Evolutionary conservation across 2,888 invertebrate genomes (phyloP), one percentile per base, ranked within the genome.

Genomic region (Agrochola litura): DNA sequence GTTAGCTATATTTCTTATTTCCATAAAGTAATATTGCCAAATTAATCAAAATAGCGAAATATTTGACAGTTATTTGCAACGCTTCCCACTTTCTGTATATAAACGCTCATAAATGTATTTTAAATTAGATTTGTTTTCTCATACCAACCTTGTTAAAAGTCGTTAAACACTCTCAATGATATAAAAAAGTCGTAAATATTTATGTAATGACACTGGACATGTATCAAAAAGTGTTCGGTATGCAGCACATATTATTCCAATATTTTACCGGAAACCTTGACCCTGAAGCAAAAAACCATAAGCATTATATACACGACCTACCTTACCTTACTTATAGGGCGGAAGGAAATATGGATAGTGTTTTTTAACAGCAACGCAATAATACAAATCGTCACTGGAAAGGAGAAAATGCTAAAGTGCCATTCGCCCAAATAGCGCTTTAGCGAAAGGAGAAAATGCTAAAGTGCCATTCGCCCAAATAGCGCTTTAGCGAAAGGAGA

Each of bases 261-360:
- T 60, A 84, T 65, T 61, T 41, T 73, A 61, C 10, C 52, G 25
- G 19, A 10, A 30, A 68, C 69, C 66, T 72, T 81, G 68, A 81
- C 70, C 73, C 6, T 76, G 76, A 68, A 6, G 12, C 6, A 22
- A 64, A 75, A 52, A 71, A n/a, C 54, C 14, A 75, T 79, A 67
- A 60, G 22, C 25, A 67, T 78, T 67, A 25, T 25, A 54, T 54
- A 46, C 12, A 54, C 46, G 49, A 52, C 14, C 30, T 52, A 60
- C n/a, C 56, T 54, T 52, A 60, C n/a, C 56, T 54, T 25, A 54
- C 43, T 68, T 6, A n/a, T 5, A 64, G 12, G 52, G 19, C 2
- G 52, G 46, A 1, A 9, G n/a, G 30, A 37, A 30, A 0, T 6
- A 12, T 16, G 25, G 1, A 5, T 37, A n/a, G 2, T 16, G 6